These are phyloP conservation scores for Drosophila lutescens DNA, from an alignment of 2,888 invertebrate species.

Conservation along the genomic window DNA sequence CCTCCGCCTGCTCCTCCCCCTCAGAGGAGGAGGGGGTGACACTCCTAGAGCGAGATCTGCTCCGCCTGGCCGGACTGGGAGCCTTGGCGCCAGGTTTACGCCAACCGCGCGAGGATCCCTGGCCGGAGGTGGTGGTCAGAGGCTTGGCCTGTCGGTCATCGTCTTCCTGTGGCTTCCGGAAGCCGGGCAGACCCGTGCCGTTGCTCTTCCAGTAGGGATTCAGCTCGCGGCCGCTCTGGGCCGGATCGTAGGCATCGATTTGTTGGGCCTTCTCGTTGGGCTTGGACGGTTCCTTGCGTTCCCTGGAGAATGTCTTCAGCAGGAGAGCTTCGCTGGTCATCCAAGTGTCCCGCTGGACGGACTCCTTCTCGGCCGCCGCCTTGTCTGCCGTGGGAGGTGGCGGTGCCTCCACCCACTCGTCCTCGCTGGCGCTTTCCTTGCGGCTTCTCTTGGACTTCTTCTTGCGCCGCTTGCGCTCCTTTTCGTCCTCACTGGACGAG, in stretches of 20 bases:
- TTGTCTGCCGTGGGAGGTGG: conserved; percentile 30
- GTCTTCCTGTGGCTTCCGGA: conserved; percentile 84
- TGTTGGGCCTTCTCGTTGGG: conserved; percentile 85
- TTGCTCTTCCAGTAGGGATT: conserved; percentile 97
- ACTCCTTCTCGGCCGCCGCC: conserved; percentile 43
- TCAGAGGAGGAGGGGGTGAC: conserved; percentile 1
- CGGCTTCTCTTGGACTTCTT: conserved; percentile 43
- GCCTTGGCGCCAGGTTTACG: conserved; percentile 30
- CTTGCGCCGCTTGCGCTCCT: conserved; percentile 38
- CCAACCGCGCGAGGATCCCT: conserved; percentile 34
- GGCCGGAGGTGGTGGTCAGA: not conserved
- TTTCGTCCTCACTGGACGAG: conserved; percentile 23
- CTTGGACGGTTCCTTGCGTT: conserved; percentile 84
- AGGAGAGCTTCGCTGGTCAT: conserved; percentile 86
- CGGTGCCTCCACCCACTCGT: conserved; percentile 87
- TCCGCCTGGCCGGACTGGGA: not conserved
- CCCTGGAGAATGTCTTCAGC: conserved; percentile 82
- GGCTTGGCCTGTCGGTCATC: conserved; percentile 43
- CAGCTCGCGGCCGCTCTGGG: conserved; percentile 90
- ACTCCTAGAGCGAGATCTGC: conserved; percentile 18
- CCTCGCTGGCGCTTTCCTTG: conserved; percentile 53
- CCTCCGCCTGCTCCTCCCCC: not conserved
- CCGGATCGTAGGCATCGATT: conserved; percentile 88
- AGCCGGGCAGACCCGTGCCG: conserved; percentile 91
- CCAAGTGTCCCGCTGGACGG: conserved; percentile 89